A percentile compares a stretch with the other conserved stretches of the same genome.
Evolutionary conservation across 2,797 vertebrate species (phyloP).

Genomic region (Parambassis ranga): DNA sequence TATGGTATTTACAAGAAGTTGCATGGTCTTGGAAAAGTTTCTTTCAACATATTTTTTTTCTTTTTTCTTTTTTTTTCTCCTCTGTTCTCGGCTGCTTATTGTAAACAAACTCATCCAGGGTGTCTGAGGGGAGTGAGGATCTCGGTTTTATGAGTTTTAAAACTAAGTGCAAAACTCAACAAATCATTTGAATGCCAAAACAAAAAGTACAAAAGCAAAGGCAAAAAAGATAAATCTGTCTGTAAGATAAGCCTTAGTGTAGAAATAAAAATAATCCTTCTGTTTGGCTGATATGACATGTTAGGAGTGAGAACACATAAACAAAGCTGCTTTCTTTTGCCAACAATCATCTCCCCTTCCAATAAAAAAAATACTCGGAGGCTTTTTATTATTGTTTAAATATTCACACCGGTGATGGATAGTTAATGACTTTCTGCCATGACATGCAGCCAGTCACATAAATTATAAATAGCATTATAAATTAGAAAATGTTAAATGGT

Average conservation of each 20-base stretch:
- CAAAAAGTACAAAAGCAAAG: not conserved
- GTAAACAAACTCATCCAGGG: constrained; percentile 65
- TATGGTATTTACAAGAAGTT: constrained; percentile 81
- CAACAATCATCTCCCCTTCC: not conserved
- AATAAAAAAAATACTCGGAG: constrained; percentile 22
- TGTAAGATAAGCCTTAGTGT: not conserved
- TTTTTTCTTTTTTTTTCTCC: constrained; percentile 3
- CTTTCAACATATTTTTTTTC: constrained; percentile 44
- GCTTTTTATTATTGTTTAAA: constrained; percentile 24
- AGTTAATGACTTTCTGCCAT: constrained; percentile 20
- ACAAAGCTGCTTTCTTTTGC: constrained; percentile 39
- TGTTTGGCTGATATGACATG: constrained; percentile 40
- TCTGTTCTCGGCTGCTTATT: constrained; percentile 32
- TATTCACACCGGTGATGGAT: constrained; percentile 16
- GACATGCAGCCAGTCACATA: too few relatives aligned
- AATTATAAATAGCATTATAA: too few relatives aligned
- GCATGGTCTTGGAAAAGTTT: constrained; percentile 61
- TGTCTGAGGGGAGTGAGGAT: constrained; percentile 37
- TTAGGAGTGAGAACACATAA: constrained; percentile 30
- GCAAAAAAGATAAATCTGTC: constrained; percentile 16
- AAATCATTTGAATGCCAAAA: constrained; percentile 19
- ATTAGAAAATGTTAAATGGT: constrained; percentile 1
- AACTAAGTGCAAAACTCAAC: constrained; percentile 42
- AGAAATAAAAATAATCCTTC: constrained; percentile 14
- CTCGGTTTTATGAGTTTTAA: constrained; percentile 50